Base-by-base conservation (phyloP, 2,888 invertebrate genomes). In the Melanostoma scalare region DNA sequence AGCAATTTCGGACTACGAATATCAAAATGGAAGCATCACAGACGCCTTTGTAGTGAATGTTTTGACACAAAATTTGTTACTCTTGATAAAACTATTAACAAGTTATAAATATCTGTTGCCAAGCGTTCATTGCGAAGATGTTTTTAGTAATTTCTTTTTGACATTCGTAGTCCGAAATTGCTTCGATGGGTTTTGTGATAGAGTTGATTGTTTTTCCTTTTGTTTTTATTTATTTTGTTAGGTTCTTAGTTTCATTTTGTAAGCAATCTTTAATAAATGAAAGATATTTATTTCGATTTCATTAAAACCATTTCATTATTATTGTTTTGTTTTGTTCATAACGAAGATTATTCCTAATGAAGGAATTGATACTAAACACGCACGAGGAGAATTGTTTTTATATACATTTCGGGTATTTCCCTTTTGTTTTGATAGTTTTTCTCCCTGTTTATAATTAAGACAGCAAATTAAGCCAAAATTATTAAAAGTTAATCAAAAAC, bases 321-420 rank as follows among this genome's bases (percentile, higher is more conserved):
- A 58, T 69, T 40, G 9, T 60, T 60, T 60, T 30, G n/a, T 31
- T 10, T 42, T 71, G 42, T 30, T 52, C 33, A 48, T 10, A 50
- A 35, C 5, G 68, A 48, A 38, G 8, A 53, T 31, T 65, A 50
- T 46, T 84, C 84, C 84, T 84, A 79, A 35, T 52, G 10, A 2
- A 53, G 84, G 84, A 84, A 84, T 84, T 79, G 79, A 76, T 20
- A 20, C 20, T 20, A 20, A 75, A 60, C 58, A 74, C 74, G 79
- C 84, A 79, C 84, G 67, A 84, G 42, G 65, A 55, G 79, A 84
- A 75, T 84, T 84, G 84, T 67, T 79, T 42, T 10, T n/a, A 53
- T 55, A 35, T 46, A 6, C 38, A 36, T 55, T 38, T 20, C 20
- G 20, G 20, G 20, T 20, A 46, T 48, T 44, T 4, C 3, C 50